Conservation (phyloP, 2,797 vertebrate species). For the Sebastes paucispinis region DNA sequence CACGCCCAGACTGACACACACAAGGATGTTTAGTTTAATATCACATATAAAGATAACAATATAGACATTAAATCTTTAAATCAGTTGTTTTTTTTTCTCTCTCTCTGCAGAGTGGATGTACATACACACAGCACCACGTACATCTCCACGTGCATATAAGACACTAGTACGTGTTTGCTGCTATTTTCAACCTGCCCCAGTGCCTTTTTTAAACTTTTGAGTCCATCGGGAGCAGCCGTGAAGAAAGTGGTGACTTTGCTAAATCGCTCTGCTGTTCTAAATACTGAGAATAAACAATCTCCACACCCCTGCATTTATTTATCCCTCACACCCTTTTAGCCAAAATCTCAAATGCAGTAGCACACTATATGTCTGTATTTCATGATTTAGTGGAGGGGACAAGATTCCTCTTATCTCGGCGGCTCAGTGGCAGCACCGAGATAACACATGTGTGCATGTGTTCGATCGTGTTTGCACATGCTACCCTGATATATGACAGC, state of each 20-base stretch:
- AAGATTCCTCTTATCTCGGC: conserved; percentile 40
- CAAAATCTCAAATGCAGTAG: background rate
- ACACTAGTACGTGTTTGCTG: background rate
- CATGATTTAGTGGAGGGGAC: conserved; percentile 13
- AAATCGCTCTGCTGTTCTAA: background rate
- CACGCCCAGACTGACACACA: background rate
- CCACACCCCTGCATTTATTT: background rate
- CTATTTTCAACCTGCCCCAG: conserved; percentile 14
- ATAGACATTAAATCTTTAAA: background rate
- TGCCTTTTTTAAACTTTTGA: conserved; percentile 15
- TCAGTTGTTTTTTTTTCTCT: background rate
- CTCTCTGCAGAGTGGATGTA: background rate
- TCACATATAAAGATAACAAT: conserved; percentile 11
- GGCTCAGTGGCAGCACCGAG: conserved; percentile 30
- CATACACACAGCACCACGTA: background rate
- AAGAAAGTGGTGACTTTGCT: conserved; percentile 4
- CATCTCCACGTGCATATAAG: background rate
- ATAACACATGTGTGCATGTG: conserved; percentile 11
- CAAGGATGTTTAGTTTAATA: background rate
- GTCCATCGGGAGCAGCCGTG: background rate
- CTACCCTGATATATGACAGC: background rate
- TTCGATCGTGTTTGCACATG: conserved; percentile 6
- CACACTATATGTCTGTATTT: background rate
- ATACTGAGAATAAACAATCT: background rate
- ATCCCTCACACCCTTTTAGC: background rate